Percentiles rank a stretch among this genome's conserved stretches.
These are phyloP conservation scores for Sycophila sp. DNA, from an alignment of 1,140 invertebrate species.

Conservation along the genomic window DNA sequence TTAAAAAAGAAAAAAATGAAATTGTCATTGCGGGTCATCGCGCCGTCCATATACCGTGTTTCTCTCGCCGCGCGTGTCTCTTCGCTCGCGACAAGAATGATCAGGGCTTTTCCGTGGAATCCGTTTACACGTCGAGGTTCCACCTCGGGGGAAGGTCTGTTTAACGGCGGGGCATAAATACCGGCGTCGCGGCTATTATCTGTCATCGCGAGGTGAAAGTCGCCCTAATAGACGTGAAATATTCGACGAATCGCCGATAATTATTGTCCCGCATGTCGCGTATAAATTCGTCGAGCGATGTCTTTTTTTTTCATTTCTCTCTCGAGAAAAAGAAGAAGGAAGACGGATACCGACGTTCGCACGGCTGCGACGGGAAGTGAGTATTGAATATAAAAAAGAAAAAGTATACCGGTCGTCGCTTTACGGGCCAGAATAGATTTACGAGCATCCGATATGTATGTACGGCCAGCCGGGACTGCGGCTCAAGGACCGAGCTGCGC, in stretches of 20 bases:
- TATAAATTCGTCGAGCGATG: too few relatives aligned
- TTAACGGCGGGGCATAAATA: background rate
- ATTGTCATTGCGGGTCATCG: slow-evolving; percentile 14
- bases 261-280: background rate
- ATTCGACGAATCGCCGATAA: background rate
- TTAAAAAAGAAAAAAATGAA: too few relatives aligned
- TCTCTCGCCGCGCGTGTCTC: background rate
- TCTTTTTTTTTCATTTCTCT: too few relatives aligned
- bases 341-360: too few relatives aligned
- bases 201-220: background rate
- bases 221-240: slow-evolving; percentile 13
- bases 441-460: background rate
- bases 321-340: background rate
- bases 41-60: background rate
- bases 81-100: background rate
- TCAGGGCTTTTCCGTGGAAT: too few relatives aligned
- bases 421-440: slow-evolving; percentile 14
- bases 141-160: background rate
- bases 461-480: background rate
- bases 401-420: background rate
- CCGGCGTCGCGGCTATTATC: background rate
- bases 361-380: too few relatives aligned
- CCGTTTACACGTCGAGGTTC: background rate
- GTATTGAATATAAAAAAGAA: slow-evolving; percentile 6
- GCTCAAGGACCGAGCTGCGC: background rate